Conservation (phyloP, 2,113 vertebrate species). For the Psettodes erumei region DNA sequence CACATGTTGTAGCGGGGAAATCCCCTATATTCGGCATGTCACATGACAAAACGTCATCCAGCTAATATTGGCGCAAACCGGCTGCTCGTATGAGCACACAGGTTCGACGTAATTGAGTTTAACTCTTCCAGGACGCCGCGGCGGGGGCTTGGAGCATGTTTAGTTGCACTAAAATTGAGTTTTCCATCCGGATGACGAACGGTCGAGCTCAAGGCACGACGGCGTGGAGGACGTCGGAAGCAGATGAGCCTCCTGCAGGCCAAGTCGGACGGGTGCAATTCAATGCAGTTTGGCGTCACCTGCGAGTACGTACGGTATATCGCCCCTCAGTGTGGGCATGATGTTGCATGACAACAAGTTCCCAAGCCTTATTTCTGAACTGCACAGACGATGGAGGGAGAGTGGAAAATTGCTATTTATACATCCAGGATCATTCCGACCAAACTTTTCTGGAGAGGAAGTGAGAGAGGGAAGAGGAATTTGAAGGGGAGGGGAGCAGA, state of each 20-base stretch:
- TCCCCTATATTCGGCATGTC: neutral
- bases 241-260: neutral
- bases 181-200: neutral
- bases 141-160: neutral
- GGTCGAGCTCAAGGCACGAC: neutral
- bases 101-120: neutral
- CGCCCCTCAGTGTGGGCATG: neutral
- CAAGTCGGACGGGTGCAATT: neutral
- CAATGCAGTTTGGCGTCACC: neutral
- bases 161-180: neutral
- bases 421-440: conserved; percentile 46
- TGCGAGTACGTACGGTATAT: conserved; percentile 12
- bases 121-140: neutral
- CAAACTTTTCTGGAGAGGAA: conserved; percentile 63
- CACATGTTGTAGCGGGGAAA: neutral
- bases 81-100: neutral
- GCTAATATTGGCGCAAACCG: neutral
- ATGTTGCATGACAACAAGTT: conserved; percentile 20
- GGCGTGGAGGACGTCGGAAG: neutral
- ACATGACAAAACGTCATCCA: neutral
- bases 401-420: conserved; percentile 59
- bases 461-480: conserved; percentile 54
- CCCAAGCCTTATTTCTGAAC: conserved; percentile 36
- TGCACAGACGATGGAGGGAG: neutral
- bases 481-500: conserved; percentile 7